Evolutionary conservation across 2,797 vertebrate genomes (phyloP).

Genomic region (Orestias chungarensis): DNA sequence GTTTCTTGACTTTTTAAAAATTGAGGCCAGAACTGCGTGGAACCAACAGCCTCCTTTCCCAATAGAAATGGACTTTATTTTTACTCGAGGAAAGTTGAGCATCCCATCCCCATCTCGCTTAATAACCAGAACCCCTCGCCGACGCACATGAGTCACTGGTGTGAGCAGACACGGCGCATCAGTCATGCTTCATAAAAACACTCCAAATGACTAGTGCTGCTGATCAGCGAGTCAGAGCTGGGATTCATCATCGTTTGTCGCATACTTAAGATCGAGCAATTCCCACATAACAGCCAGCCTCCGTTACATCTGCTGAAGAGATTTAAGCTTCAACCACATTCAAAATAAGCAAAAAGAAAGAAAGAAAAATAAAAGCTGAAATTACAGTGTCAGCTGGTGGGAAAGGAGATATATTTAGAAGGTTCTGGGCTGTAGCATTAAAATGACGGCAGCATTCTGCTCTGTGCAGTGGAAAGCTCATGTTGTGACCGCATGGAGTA

Average conservation of each 20-base stretch:
- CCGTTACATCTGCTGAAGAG: slow-evolving; percentile 20
- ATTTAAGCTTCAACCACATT: background rate
- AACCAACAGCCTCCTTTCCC: background rate
- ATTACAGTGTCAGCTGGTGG: slow-evolving; percentile 19
- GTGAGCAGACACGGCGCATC: slow-evolving; percentile 61
- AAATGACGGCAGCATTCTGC: slow-evolving; percentile 44
- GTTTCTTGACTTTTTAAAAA: background rate
- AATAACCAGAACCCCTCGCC: slow-evolving; percentile 47
- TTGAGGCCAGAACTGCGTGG: background rate
- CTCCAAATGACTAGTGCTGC: slow-evolving; percentile 39
- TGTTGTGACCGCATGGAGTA: slow-evolving; percentile 53
- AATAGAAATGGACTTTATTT: slow-evolving; percentile 22
- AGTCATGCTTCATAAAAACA: slow-evolving; percentile 53
- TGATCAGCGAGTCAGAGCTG: slow-evolving; percentile 37
- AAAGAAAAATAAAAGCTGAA: too few species aligned
- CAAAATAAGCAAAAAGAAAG: slow-evolving; percentile 4
- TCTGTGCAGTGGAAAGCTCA: slow-evolving; percentile 57
- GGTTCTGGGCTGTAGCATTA: slow-evolving; percentile 22
- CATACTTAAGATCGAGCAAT: slow-evolving; percentile 17
- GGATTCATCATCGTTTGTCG: slow-evolving; percentile 44
- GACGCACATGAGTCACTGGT: slow-evolving; percentile 53
- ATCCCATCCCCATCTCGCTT: slow-evolving; percentile 20
- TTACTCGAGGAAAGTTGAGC: slow-evolving; percentile 15
- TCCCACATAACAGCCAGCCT: slow-evolving; percentile 25
- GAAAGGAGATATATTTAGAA: slow-evolving; percentile 39